Percentiles rank a stretch among this genome's conserved stretches.
These are phyloP conservation scores for Hozukius guyotensis DNA, from an alignment of 2,797 vertebrate species.

Conservation along the genomic window DNA sequence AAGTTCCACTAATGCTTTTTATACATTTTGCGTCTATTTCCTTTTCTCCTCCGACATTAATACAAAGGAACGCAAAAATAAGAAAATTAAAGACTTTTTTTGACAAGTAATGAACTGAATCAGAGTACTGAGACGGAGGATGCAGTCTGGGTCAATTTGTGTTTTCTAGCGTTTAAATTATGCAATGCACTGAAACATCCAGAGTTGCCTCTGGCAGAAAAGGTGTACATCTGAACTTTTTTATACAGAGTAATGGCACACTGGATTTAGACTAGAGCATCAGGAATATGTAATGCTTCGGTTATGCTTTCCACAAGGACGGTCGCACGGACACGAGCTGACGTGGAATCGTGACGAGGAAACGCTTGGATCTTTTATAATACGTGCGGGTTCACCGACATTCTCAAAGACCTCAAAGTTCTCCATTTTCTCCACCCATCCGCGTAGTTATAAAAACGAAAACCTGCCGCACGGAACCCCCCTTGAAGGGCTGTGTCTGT, in stretches of 20 bases:
- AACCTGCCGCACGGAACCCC: no score
- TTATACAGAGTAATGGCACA: not conserved
- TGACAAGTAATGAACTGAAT: no score
- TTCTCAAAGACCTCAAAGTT: no score
- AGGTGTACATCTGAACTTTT: not conserved
- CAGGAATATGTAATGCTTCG: not conserved
- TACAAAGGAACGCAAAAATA: not conserved
- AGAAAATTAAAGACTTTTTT: not conserved
- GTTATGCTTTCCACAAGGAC: no score
- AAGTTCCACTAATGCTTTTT: not conserved
- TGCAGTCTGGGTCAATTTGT: not conserved
- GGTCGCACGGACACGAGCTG: no score
- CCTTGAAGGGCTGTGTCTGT: no score
- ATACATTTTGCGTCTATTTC: not conserved
- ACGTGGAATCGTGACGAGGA: no score
- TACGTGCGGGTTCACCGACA: no score
- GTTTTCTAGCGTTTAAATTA: not conserved
- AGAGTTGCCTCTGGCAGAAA: not conserved
- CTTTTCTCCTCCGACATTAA: not conserved
- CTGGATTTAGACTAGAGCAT: not conserved
- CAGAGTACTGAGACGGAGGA: not conserved
- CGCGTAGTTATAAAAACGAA: no score
- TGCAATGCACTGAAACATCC: no score
- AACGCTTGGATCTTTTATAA: no score
- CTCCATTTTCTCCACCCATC: no score